A percentile compares a stretch with the other conserved stretches of the same genome.
Evolutionary conservation across 2,888 invertebrate species (phyloP).

Genomic region (Leptinotarsa juncta): DNA sequence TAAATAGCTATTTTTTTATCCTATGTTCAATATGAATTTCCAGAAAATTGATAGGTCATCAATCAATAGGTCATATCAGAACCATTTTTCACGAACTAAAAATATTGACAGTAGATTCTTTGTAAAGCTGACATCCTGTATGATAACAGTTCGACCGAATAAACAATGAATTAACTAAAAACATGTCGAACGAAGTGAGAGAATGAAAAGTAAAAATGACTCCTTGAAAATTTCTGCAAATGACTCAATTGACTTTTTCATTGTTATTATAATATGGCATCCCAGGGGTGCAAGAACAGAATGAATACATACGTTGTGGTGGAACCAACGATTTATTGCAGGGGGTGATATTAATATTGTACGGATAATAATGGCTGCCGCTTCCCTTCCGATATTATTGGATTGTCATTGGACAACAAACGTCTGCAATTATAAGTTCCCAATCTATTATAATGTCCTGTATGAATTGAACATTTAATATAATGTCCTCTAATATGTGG

Average conservation of each 20-base stretch:
- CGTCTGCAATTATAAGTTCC: constrained; percentile 52
- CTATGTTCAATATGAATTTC: no score
- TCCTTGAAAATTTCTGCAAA: not conserved
- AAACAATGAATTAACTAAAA: no score
- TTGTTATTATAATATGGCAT: constrained; percentile 3
- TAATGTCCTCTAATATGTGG: constrained; percentile 37
- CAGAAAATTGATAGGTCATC: no score
- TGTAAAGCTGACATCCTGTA: no score
- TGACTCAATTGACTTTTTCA: not conserved
- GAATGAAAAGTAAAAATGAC: not conserved
- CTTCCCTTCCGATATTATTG: constrained; percentile 37
- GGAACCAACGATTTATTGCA: constrained; percentile 30
- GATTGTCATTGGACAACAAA: constrained; percentile 52
- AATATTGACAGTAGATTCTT: no score
- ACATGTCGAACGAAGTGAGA: not conserved
- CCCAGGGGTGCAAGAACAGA: not conserved
- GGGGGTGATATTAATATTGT: constrained; percentile 39
- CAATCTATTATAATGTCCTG: constrained; percentile 52
- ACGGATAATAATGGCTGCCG: constrained; percentile 40
- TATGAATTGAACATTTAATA: constrained; percentile 53
- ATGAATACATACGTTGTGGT: constrained; percentile 25
- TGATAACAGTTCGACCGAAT: no score
- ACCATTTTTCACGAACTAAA: no score
- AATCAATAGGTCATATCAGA: no score
- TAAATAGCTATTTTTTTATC: no score